Conservation (phyloP, 2,113 vertebrate genomes). For the Larimichthys polyactis region DNA sequence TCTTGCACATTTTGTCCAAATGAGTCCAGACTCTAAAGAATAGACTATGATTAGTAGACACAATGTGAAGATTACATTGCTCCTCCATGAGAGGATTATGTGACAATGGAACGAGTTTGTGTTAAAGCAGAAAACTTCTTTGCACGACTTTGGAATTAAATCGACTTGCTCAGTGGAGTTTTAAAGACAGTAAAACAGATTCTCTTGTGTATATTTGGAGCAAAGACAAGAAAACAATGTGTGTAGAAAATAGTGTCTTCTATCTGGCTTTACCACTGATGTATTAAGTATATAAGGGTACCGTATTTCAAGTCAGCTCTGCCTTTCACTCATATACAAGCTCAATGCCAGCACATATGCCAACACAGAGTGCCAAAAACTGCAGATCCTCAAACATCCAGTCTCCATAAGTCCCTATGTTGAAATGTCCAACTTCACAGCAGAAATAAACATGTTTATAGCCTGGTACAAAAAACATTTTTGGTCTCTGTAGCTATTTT, state of each 20-base stretch:
- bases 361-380: not conserved
- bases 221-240: not conserved
- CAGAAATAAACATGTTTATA: too few relatives aligned
- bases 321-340: not conserved
- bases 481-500: too few relatives aligned
- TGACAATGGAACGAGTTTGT: constrained; percentile 2
- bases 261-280: not conserved
- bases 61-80: constrained; percentile 31
- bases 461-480: too few relatives aligned
- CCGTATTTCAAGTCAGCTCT: not conserved
- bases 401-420: too few relatives aligned
- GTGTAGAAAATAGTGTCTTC: not conserved
- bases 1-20: not conserved
- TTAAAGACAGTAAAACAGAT: not conserved
- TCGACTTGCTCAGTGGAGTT: not conserved
- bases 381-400: too few relatives aligned
- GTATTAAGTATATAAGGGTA: not conserved
- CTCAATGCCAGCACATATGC: not conserved
- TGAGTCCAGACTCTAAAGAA: not conserved
- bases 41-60: constrained; percentile 27
- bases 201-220: not conserved
- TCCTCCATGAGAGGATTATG: constrained; percentile 22
- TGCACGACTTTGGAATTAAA: not conserved
- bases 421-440: too few relatives aligned
- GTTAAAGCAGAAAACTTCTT: not conserved